A percentile compares a stretch with the other conserved stretches of the same genome.
These are phyloP conservation scores for Megatriorchis doriae DNA, from an alignment of 2,113 vertebrate genomes.

Conservation along the genomic window DNA sequence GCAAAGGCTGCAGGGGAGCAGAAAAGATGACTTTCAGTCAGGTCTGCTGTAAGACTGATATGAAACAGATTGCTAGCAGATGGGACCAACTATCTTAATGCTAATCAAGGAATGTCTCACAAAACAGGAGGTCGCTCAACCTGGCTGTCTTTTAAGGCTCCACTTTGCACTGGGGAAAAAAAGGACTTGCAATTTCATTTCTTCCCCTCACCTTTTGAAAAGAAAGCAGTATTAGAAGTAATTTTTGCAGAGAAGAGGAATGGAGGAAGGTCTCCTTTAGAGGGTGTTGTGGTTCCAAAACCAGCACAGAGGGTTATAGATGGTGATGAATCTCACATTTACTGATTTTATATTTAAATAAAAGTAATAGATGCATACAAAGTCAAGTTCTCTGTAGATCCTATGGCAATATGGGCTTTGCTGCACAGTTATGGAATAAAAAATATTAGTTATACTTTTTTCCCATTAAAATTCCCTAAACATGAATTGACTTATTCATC, in stretches of 20 bases:
- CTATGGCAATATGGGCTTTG: background rate
- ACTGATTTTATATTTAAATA: background rate
- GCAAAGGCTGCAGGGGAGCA: background rate
- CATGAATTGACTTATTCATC: background rate
- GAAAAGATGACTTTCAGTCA: background rate
- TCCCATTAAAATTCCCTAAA: background rate
- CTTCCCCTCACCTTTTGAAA: background rate
- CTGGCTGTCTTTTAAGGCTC: background rate
- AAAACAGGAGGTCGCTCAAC: background rate
- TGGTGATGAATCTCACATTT: background rate
- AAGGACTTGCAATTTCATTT: background rate
- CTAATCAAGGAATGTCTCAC: background rate
- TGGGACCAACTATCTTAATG: background rate
- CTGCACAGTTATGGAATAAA: background rate
- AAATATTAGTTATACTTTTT: background rate
- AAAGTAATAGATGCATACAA: background rate
- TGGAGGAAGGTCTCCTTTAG: background rate
- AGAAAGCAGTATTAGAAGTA: background rate
- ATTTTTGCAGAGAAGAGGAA: background rate
- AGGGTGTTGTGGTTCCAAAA: background rate
- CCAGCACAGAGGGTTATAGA: background rate
- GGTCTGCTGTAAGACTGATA: background rate
- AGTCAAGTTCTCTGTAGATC: background rate
- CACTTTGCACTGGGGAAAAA: background rate
- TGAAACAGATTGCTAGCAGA: background rate